Conservation (phyloP, 2,113 vertebrate species). For the Willisornis vidua region DNA sequence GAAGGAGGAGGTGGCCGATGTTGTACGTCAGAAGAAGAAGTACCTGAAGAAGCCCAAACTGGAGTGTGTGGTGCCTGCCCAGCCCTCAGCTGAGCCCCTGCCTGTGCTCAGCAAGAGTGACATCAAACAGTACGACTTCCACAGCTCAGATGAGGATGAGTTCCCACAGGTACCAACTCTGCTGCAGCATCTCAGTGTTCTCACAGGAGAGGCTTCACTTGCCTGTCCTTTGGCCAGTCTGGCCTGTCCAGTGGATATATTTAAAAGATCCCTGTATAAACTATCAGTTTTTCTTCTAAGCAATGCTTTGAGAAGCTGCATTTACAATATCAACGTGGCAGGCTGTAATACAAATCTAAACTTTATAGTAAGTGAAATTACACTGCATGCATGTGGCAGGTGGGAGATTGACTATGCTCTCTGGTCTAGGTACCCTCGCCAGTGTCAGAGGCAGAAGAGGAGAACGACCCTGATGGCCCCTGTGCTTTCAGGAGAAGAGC, state of each 20-base stretch:
- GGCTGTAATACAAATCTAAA: neutral
- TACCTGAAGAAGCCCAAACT: slow-evolving; percentile 84
- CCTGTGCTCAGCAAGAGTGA: slow-evolving; percentile 86
- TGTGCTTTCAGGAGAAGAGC: slow-evolving; percentile 91
- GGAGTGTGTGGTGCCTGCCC: slow-evolving; percentile 77
- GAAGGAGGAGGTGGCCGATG: slow-evolving; percentile 83
- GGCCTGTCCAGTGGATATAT: neutral
- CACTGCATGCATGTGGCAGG: accelerated
- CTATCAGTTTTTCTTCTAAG: neutral
- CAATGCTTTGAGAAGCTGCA: neutral
- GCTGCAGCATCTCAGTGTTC: neutral
- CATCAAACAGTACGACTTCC: slow-evolving; percentile 95
- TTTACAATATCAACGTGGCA: neutral
- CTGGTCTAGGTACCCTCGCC: slow-evolving; percentile 81
- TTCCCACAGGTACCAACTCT: slow-evolving; percentile 81
- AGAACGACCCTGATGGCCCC: slow-evolving; percentile 88
- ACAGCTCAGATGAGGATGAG: slow-evolving; percentile 94
- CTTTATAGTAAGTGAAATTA: neutral
- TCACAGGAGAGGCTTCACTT: accelerated
- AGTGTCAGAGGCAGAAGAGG: slow-evolving; percentile 87
- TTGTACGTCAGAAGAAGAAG: slow-evolving; percentile 88
- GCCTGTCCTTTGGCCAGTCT: neutral
- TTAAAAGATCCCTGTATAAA: neutral
- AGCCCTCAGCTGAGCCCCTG: slow-evolving; percentile 77
- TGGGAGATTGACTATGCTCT: neutral